phyloP scores from a whole-genome alignment of 2,797 vertebrate species.

The Poeciliopsis presidionis region DNA sequence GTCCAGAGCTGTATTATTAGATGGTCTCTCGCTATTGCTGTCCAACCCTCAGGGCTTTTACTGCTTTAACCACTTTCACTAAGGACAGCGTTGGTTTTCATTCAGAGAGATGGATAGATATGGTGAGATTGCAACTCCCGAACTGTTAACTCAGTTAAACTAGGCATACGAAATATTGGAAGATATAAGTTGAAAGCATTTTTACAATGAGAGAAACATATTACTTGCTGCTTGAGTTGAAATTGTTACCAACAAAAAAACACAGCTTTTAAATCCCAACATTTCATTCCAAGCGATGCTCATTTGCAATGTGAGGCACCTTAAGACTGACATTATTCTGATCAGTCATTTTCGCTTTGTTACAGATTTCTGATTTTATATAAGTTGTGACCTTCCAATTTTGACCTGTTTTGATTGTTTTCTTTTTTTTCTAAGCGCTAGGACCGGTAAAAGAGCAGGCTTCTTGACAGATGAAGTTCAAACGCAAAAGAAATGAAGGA shows the following conservation, averaged over 20 bases:
- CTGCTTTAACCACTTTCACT: constrained; percentile 23
- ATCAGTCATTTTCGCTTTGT: background rate
- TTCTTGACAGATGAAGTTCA: background rate
- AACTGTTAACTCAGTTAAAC: background rate
- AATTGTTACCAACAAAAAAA: background rate
- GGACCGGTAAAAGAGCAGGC: background rate
- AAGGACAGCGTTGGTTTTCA: constrained; percentile 25
- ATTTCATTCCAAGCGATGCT: background rate
- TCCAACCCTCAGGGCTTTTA: constrained; percentile 38
- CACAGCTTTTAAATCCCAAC: background rate
- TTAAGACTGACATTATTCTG: background rate
- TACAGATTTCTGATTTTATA: background rate
- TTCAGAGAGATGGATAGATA: constrained; percentile 2
- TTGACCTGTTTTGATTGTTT: background rate
- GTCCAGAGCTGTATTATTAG: constrained; percentile 56
- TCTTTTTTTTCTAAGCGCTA: background rate
- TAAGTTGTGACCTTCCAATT: background rate
- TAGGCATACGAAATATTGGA: background rate
- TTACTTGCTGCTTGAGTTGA: background rate
- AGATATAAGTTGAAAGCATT: background rate
- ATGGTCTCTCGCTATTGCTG: constrained; percentile 33
- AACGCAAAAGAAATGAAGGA: background rate
- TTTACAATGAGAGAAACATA: background rate
- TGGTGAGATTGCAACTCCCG: background rate
- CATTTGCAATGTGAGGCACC: background rate